These are phyloP conservation scores for Scotopteryx bipunctaria DNA, from an alignment of 2,888 invertebrate genomes.

Conservation along the genomic window DNA sequence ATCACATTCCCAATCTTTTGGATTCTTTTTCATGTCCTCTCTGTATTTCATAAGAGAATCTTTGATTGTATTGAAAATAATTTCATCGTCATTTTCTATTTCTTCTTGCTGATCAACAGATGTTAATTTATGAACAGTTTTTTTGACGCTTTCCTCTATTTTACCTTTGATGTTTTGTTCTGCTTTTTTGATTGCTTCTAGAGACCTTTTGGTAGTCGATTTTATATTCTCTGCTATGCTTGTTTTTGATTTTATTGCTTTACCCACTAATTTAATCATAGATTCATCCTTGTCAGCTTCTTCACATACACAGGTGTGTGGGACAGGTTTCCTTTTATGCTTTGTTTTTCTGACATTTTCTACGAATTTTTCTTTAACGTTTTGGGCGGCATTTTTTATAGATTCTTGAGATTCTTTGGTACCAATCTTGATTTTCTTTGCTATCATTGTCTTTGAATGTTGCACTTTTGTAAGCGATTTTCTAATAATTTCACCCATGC, in stretches of 20 bases:
- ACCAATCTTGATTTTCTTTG: conserved; percentile 1
- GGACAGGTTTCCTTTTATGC: background rate
- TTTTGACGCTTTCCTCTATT: conserved; percentile 12
- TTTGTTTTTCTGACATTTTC: conserved; percentile 4
- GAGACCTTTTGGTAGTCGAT: conserved; percentile 6
- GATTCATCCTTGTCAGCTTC: no score
- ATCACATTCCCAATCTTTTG: conserved; percentile 46
- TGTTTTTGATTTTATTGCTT: no score
- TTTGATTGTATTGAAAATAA: conserved; percentile 33
- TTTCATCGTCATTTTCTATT: background rate
- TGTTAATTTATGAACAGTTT: background rate
- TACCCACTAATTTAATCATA: no score
- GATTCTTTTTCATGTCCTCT: conserved; percentile 40
- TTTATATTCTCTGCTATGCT: conserved; percentile 1
- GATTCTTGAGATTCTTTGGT: conserved; percentile 9
- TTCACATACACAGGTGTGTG: no score
- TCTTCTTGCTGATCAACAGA: background rate
- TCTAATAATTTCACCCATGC: conserved; percentile 31
- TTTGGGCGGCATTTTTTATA: background rate
- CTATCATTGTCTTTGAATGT: conserved; percentile 7
- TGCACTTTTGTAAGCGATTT: conserved; percentile 45
- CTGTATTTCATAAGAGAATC: conserved; percentile 49
- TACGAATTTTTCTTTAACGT: conserved; percentile 13
- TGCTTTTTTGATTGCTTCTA: background rate
- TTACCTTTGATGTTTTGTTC: conserved; percentile 10